Base-by-base conservation (phyloP, 1,140 invertebrate species). In the Lepidurus couesii region DNA sequence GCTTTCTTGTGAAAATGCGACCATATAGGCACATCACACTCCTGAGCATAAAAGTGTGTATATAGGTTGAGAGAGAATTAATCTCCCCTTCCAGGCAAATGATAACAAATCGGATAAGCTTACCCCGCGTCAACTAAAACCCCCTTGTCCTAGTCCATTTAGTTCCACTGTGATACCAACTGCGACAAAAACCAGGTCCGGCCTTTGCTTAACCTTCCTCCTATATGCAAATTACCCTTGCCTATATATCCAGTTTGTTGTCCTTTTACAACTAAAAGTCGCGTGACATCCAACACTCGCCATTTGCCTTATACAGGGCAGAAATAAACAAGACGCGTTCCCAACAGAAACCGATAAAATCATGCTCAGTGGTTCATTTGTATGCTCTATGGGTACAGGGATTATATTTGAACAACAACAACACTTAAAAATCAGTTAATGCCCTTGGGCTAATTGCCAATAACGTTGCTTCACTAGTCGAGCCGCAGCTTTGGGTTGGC, bases 401-500 rank as follows among this genome's bases (percentile, higher is more conserved):
- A 65, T 21, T 65, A 65, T 13, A 65, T 11, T 65, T 34, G 34
- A 34, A 34, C 0, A 34, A 34, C 34, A 65, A 3, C 11, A 13
- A 7, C 53, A 65, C 53, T 21, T 21, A 65, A 34, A n/a, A 13
- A 42, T 78, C 77, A 8, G 11, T 78, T 78, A 44, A 73, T 74
- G 53, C 45, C 74, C 21, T 42, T 75, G 44, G 44, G 42, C 44
- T 42, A 80, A 43, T n/a, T 80, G 78, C 45, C 73, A 26, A 81
- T 82, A 90, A 73, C 89, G 83, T 24, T 83, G 81, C 76, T 88
- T 82, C 4, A 90, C 80, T 5, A 88, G 47, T 82, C 88, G 86
- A 16, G 89, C 90, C 6, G 89, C 86, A 75, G 84, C 82, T 83
- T 91, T 91, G 0, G 90, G 90, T 82, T 91, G 88, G 44, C 90